phyloP scores from a whole-genome alignment of 2,797 vertebrate genomes.

The Dicrostonyx torquatus region DNA sequence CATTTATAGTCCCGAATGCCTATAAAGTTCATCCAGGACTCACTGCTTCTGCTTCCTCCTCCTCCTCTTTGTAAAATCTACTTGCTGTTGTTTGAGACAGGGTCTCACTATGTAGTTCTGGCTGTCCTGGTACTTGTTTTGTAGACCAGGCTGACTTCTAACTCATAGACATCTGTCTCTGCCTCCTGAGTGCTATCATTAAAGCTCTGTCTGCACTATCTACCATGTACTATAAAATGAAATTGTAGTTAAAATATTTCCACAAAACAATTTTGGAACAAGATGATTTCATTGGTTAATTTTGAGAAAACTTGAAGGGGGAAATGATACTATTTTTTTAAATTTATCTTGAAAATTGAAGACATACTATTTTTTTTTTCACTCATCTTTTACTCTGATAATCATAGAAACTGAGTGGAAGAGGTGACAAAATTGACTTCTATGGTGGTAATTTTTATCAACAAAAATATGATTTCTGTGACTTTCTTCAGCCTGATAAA shows the following conservation, averaged over 20 bases:
- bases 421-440: neutral
- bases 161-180: neutral
- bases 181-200: neutral
- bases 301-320: slow-evolving; percentile 25
- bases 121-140: neutral
- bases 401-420: neutral
- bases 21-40: slow-evolving; percentile 27
- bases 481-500: slow-evolving; percentile 29
- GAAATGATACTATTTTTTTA: slow-evolving; percentile 20
- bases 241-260: slow-evolving; percentile 25
- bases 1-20: neutral
- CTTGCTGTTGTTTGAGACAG: neutral
- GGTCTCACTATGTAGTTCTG: neutral
- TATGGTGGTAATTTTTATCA: slow-evolving; percentile 43
- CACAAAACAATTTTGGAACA: slow-evolving; percentile 24
- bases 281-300: slow-evolving; percentile 38
- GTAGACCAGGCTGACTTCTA: neutral
- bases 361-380: slow-evolving; percentile 1
- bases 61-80: neutral
- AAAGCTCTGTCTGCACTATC: neutral
- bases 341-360: slow-evolving; percentile 41
- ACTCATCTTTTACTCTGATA: neutral
- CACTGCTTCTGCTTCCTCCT: neutral
- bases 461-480: slow-evolving; percentile 22
- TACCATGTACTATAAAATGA: neutral